phyloP scores from a whole-genome alignment of 2,888 invertebrate genomes.

The Liodrosophila aerea region DNA sequence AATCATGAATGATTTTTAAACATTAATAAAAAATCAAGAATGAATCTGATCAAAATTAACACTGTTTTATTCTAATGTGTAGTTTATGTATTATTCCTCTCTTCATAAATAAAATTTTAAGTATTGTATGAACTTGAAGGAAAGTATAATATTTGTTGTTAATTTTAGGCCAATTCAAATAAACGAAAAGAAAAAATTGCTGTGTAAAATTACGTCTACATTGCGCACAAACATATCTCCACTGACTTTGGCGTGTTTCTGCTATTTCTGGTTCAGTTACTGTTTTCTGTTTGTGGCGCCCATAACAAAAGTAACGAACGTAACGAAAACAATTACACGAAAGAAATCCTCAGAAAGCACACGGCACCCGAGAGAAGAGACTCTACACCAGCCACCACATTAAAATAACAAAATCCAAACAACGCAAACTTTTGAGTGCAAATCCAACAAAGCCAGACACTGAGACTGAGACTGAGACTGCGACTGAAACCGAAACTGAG shows the following conservation, averaged over 20 bases:
- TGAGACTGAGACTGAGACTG: conserved; percentile 21
- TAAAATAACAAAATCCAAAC: conserved; percentile 75
- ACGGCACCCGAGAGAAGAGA: conserved; percentile 42
- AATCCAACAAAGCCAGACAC: conserved; percentile 40
- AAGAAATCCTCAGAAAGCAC: conserved; percentile 66
- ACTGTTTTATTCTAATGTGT: too few relatives aligned
- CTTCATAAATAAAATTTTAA: too few relatives aligned
- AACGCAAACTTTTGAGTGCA: conserved; percentile 74
- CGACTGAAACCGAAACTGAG: conserved; percentile 14
- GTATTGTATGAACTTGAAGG: too few relatives aligned
- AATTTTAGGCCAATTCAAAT: too few relatives aligned
- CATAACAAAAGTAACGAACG: conserved; percentile 61
- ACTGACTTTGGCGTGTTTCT: conserved; percentile 18
- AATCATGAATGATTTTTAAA: too few relatives aligned
- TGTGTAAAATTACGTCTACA: conserved; percentile 62
- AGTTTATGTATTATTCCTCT: too few relatives aligned
- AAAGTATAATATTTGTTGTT: too few relatives aligned
- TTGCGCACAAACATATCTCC: conserved; percentile 33
- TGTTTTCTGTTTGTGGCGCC: conserved; percentile 49
- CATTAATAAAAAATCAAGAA: too few relatives aligned
- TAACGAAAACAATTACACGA: conserved; percentile 74
- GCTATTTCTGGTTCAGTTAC: conserved; percentile 13
- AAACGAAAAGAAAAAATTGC: neutral
- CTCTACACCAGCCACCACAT: conserved; percentile 40
- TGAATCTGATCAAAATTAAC: too few relatives aligned